Base-by-base conservation (phyloP, 2,888 invertebrate genomes). In the Cecidostiba fungosa region DNA sequence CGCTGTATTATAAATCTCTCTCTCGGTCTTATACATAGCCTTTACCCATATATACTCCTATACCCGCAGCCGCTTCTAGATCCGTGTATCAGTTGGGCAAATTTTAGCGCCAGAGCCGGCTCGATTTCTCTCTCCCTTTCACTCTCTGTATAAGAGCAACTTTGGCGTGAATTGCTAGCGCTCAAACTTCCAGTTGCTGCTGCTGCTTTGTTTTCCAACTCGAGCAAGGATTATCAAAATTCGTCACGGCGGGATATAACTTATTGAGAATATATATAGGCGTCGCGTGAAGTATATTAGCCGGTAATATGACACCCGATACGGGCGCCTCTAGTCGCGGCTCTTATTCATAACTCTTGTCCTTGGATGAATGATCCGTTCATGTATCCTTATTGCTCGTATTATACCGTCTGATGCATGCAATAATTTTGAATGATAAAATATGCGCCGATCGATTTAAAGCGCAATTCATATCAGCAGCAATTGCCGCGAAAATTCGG, bases 191-290 rank as follows among this genome's bases (percentile, higher is more conserved):
- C 8, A 54, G 54, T n/a, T 50, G 50, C 50, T 50, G 16, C 16
- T 54, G 54, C 54, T 54, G 54, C 54, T 54, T 54, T 54, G 54
- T 54, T 54, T 54, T 54, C 8, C 54, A 54, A 54, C 54, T 54
- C 54, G 54, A n/a, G n/a, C n/a, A n/a, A 16, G 54, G 54, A 59
- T 59, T 59, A 59, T 59, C 54, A 59, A 59, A 43, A 23, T 59
- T 59, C 54, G 54, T 23, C 23, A 59, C 54, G 23, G 23, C 54
- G 54, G 19, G 8, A n/a, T 59, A 54, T 39, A 43, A 43, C 2
- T 43, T 10, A 12, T 43, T 12, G 39, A 12, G 39, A 43, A 12
- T 10, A 8, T 8, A 10, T 12, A 36, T 3, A 1, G n/a, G n/a
- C n/a, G n/a, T n/a, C n/a, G n/a, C n/a, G n/a, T n/a, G n/a, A n/a